phyloP scores from a whole-genome alignment of 2,113 vertebrate species.

The Psophia crepitans region DNA sequence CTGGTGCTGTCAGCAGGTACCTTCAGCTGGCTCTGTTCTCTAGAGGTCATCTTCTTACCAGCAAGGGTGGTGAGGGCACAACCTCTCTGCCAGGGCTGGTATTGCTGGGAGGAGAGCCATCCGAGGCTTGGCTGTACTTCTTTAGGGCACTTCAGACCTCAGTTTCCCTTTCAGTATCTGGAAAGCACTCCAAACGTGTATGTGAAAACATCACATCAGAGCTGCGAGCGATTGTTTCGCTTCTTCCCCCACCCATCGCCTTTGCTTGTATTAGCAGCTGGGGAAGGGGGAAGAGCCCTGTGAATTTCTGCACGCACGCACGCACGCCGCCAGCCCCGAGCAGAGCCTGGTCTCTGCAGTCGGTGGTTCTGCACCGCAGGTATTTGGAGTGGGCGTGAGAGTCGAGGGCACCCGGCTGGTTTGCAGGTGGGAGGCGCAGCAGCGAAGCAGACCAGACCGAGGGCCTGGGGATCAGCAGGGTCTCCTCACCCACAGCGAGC shows the following conservation, averaged over 20 bases:
- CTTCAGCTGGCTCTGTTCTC: neutral
- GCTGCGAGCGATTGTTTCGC: neutral
- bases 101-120: neutral
- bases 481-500: neutral
- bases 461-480: neutral
- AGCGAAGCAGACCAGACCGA: neutral
- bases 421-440: neutral
- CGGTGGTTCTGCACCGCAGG: neutral
- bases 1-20: neutral
- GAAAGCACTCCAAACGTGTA: neutral
- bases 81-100: neutral
- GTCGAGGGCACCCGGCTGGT: neutral
- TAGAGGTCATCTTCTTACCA: neutral
- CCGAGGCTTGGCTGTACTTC: neutral
- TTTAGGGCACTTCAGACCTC: neutral
- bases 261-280: neutral
- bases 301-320: neutral
- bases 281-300: neutral
- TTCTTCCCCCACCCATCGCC: neutral
- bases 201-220: neutral
- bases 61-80: neutral
- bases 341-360: neutral
- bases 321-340: accelerated
- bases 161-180: neutral
- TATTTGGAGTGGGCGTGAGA: neutral